Percentiles rank a stretch among this genome's conserved stretches.
phyloP scores from a whole-genome alignment of 2,113 vertebrate species.

The Rhodinocichla rosea region DNA sequence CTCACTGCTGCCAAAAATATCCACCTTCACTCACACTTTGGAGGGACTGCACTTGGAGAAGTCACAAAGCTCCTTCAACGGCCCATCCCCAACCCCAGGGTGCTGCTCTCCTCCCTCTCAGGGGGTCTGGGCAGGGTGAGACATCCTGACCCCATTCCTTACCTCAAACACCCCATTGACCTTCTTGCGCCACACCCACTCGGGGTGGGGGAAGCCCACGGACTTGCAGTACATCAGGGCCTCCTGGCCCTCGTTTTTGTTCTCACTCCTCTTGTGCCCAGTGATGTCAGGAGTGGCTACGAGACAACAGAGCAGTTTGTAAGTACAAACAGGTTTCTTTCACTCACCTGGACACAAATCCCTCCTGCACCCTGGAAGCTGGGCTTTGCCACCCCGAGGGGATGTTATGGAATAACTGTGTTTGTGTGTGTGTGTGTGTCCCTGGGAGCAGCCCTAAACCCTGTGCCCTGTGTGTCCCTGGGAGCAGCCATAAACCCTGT shows the following conservation, averaged over 20 bases:
- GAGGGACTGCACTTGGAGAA: neutral
- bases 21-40: neutral
- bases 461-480: neutral
- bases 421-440: no score
- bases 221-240: slow-evolving; percentile 93
- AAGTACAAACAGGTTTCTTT: fast-evolving
- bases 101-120: neutral
- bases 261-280: slow-evolving; percentile 95
- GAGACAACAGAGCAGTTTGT: neutral
- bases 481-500: neutral
- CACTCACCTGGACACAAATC: fast-evolving
- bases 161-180: slow-evolving; percentile 71
- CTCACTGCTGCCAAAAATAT: neutral
- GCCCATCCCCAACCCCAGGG: neutral
- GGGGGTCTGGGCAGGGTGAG: neutral
- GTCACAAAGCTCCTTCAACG: neutral
- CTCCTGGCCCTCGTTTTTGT: slow-evolving; percentile 94
- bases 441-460: no score
- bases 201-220: slow-evolving; percentile 91
- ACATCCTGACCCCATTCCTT: neutral
- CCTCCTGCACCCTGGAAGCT: neutral
- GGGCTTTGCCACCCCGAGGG: neutral
- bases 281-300: slow-evolving; percentile 88
- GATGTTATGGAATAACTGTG: fast-evolving
- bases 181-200: slow-evolving; percentile 90